Evolutionary conservation across 1,140 invertebrate species (phyloP).

Genomic region (Bathynomus jamesi): DNA sequence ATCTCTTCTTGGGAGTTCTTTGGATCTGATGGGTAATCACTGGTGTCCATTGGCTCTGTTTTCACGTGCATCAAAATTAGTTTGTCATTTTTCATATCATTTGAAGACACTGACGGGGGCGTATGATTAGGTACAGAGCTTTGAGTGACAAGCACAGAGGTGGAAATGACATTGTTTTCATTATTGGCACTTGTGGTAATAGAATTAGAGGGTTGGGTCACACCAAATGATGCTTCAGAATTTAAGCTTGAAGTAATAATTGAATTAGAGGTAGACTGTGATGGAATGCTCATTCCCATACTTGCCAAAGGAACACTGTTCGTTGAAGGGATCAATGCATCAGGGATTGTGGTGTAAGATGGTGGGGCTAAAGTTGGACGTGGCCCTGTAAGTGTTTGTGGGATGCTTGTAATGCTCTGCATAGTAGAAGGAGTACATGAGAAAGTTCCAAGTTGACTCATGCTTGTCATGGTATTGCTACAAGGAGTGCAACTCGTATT

Average conservation of each 20-base stretch:
- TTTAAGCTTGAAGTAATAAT: constrained; percentile 13
- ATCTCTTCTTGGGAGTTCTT: background rate
- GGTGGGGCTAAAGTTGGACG: constrained; percentile 10
- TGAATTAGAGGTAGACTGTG: constrained; percentile 22
- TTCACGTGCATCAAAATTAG: constrained; percentile 15
- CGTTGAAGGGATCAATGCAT: constrained; percentile 22
- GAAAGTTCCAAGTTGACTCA: background rate
- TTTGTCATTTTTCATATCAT: constrained; percentile 24
- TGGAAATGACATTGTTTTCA: constrained; percentile 18
- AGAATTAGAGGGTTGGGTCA: constrained; percentile 10
- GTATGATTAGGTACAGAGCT: constrained; percentile 16
- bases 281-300: constrained; percentile 15
- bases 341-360: constrained; percentile 10
- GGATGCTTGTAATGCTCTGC: background rate
- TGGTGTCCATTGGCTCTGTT: constrained; percentile 53
- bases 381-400: background rate
- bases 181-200: constrained; percentile 26
- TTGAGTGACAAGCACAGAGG: constrained; percentile 21
- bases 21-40: background rate
- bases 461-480: background rate
- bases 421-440: background rate
- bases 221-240: background rate
- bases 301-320: constrained; percentile 18
- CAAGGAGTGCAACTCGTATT: background rate
- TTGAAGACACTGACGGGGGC: constrained; percentile 11